Conservation (phyloP, 2,888 invertebrate species). For the Drosophila flavopinicola region DNA sequence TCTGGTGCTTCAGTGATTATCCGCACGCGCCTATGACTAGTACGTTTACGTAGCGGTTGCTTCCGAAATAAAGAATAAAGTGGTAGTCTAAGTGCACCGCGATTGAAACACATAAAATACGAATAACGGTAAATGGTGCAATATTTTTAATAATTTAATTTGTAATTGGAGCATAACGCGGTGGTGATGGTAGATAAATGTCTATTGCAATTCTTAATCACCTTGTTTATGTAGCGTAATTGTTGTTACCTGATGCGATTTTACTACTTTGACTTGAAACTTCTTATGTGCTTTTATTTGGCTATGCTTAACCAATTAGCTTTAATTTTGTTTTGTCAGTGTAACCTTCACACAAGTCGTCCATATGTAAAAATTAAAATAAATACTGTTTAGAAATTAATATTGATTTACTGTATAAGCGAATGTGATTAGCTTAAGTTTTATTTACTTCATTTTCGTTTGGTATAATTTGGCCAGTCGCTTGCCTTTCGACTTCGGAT, state of each 20-base stretch:
- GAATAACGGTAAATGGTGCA: conserved; percentile 38
- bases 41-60: conserved; percentile 39
- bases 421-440: background rate
- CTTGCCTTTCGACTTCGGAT: conserved; percentile 20
- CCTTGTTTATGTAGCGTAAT: background rate
- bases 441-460: conserved; percentile 3
- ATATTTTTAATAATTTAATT: conserved; percentile 5
- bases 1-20: conserved; percentile 50
- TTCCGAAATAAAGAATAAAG: conserved; percentile 14
- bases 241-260: conserved; percentile 32
- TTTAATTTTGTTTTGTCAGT: too few relatives aligned
- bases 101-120: conserved; percentile 6
- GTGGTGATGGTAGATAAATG: background rate
- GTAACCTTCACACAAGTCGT: too few relatives aligned
- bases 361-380: too few relatives aligned
- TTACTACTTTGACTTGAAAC: conserved; percentile 12
- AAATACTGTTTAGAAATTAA: background rate
- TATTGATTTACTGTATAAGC: background rate
- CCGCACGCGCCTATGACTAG: conserved; percentile 57
- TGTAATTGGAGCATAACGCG: conserved; percentile 54
- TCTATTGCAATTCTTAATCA: background rate
- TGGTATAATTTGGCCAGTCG: conserved; percentile 15
- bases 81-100: conserved; percentile 10
- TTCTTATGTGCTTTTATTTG: too few relatives aligned
- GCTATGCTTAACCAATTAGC: too few relatives aligned